These are phyloP conservation scores for Hexactinellida sp. DNA, from an alignment of 37 sponge, comb jelly and placozoan species.

Conservation along the genomic window DNA sequence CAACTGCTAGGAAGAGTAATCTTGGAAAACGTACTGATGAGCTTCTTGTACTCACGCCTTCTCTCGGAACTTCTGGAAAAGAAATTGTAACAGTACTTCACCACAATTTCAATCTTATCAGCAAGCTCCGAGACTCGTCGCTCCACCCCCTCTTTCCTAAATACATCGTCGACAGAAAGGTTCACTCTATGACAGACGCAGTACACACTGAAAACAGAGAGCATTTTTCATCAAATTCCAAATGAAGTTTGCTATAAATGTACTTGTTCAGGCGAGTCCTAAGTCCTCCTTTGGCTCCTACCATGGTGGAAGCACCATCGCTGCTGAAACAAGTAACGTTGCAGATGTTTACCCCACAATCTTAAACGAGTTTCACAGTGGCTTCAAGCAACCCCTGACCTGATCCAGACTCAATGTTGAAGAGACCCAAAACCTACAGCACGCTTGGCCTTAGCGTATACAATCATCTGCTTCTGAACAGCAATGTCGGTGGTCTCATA, in stretches of 20 bases:
- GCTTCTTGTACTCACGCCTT: not conserved
- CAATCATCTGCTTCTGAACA: constrained; percentile 13
- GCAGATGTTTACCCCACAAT: not conserved
- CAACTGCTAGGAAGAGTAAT: not conserved
- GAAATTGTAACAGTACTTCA: constrained; percentile 8
- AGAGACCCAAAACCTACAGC: not conserved
- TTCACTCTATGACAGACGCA: constrained; percentile 7
- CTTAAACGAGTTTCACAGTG: not conserved
- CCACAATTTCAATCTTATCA: not conserved
- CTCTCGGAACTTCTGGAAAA: not conserved
- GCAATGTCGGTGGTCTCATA: not conserved
- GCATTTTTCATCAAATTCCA: not conserved
- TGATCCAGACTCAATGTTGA: not conserved
- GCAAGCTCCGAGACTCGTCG: not conserved
- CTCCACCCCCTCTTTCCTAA: not conserved
- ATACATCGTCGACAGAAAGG: not conserved
- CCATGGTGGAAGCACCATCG: not conserved
- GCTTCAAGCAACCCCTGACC: not conserved
- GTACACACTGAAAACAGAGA: not conserved
- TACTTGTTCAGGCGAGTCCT: not conserved
- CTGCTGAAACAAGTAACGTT: not conserved
- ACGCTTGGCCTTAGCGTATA: not conserved
- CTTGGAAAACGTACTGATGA: not conserved
- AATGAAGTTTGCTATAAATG: not conserved
- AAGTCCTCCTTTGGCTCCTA: too few species aligned